Evolutionary conservation across 2,113 vertebrate genomes (phyloP).

Genomic region (Mirounga angustirostris): DNA sequence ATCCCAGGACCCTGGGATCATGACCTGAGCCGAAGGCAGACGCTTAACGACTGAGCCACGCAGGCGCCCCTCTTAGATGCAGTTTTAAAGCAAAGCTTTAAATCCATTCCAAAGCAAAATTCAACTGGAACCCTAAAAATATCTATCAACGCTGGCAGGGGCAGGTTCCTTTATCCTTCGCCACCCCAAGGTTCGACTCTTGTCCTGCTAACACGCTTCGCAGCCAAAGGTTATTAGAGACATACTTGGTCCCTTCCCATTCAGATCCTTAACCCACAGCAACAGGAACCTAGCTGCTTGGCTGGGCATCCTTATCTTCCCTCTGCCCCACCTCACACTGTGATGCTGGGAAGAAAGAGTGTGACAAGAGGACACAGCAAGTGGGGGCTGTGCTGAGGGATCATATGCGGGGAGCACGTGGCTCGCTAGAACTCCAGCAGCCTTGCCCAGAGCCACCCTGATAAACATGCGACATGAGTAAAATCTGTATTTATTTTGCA

Average conservation of each 20-base stretch:
- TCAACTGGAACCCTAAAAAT: background rate
- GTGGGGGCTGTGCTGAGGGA: background rate
- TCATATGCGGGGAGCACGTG: background rate
- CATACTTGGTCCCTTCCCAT: background rate
- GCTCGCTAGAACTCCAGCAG: background rate
- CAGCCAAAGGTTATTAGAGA: background rate
- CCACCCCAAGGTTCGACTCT: background rate
- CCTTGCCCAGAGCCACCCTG: background rate
- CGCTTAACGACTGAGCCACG: too few relatives aligned
- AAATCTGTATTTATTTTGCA: constrained; percentile 30
- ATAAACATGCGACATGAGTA: background rate
- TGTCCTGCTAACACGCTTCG: background rate
- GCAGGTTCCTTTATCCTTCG: background rate
- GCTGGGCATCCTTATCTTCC: too few relatives aligned
- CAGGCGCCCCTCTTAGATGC: background rate
- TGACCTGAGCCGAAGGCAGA: too few relatives aligned
- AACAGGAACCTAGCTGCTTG: background rate
- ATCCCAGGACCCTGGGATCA: too few relatives aligned
- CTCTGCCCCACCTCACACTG: background rate
- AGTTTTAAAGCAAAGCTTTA: constrained; percentile 15
- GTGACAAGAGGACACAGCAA: background rate
- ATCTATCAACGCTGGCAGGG: background rate
- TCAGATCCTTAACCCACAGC: too few relatives aligned
- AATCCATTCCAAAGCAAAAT: background rate
- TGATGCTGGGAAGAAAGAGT: background rate